Conservation (phyloP, 2,113 vertebrate species). For the Macquaria australasica region DNA sequence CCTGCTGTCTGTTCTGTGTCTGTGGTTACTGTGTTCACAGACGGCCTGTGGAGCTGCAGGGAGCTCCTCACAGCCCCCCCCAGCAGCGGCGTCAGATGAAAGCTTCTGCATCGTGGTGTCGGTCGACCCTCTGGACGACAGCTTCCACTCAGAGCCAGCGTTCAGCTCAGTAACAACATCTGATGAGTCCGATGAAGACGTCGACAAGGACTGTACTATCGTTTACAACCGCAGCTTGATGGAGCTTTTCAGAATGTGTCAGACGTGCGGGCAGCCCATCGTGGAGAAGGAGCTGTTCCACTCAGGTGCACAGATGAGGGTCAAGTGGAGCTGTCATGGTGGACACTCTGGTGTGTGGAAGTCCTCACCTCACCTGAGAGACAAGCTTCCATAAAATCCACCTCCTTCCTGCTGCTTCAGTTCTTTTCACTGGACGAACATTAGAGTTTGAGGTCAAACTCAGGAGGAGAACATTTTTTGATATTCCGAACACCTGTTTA, state of each 20-base stretch:
- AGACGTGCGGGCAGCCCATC: constrained; percentile 15
- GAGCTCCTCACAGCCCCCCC: background rate
- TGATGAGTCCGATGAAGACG: background rate
- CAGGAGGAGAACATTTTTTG: too few relatives aligned
- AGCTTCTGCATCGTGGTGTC: constrained; percentile 50
- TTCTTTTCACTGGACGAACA: background rate
- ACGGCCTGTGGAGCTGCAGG: background rate
- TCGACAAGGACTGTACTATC: background rate
- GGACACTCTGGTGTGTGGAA: constrained; percentile 14
- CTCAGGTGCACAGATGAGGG: background rate
- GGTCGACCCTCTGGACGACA: background rate
- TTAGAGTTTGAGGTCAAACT: too few relatives aligned
- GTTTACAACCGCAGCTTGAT: constrained; percentile 1
- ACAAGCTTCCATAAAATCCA: background rate
- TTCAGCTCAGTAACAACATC: background rate
- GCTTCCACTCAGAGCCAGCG: constrained; percentile 4
- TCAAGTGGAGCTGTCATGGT: constrained; percentile 27
- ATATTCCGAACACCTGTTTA: too few relatives aligned
- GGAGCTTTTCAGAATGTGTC: constrained; percentile 42
- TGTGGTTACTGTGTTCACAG: background rate
- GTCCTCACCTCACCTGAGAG: constrained; percentile 12
- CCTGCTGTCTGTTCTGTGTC: background rate
- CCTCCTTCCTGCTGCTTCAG: background rate
- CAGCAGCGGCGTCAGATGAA: background rate
- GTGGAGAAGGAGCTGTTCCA: background rate